Conservation (phyloP, 1,140 invertebrate species). For the Trissolcus basalis region DNA sequence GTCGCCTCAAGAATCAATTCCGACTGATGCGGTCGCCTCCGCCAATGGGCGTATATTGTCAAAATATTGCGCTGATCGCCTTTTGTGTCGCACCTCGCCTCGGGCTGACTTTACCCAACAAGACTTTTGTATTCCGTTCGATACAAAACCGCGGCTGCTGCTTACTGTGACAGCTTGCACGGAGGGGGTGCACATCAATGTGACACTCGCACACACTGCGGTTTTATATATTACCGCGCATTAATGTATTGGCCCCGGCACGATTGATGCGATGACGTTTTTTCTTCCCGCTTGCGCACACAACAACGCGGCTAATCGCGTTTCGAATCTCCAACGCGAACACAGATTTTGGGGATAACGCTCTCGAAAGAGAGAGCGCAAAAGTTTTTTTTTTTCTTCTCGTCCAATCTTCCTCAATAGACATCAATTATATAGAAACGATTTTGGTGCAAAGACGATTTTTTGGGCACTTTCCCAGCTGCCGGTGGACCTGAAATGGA, state of each 20-base stretch:
- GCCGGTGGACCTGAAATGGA: no score
- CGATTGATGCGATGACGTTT: constrained; percentile 41
- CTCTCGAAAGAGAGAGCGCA: background rate
- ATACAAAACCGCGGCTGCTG: constrained; percentile 56
- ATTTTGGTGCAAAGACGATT: no score
- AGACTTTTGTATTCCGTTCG: constrained; percentile 56
- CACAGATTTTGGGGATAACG: constrained; percentile 8
- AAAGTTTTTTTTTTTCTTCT: background rate
- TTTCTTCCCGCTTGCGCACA: constrained; percentile 2
- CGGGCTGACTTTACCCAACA: constrained; percentile 68
- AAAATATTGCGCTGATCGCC: constrained; percentile 75
- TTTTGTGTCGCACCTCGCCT: constrained; percentile 65
- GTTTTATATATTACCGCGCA: constrained; percentile 21
- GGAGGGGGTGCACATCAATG: constrained; percentile 44
- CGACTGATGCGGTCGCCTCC: constrained; percentile 53
- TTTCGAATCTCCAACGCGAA: constrained; percentile 17
- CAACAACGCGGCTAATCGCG: constrained; percentile 35
- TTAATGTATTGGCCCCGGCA: constrained; percentile 31
- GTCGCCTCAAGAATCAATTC: constrained; percentile 53
- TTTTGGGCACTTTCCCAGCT: no score
- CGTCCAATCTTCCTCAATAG: background rate
- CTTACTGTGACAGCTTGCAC: constrained; percentile 62
- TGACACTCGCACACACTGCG: constrained; percentile 34
- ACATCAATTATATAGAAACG: no score
- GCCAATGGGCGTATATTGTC: constrained; percentile 73